Evolutionary conservation across 1,140 invertebrate genomes (phyloP).

Genomic region (Megalopta genalis): DNA sequence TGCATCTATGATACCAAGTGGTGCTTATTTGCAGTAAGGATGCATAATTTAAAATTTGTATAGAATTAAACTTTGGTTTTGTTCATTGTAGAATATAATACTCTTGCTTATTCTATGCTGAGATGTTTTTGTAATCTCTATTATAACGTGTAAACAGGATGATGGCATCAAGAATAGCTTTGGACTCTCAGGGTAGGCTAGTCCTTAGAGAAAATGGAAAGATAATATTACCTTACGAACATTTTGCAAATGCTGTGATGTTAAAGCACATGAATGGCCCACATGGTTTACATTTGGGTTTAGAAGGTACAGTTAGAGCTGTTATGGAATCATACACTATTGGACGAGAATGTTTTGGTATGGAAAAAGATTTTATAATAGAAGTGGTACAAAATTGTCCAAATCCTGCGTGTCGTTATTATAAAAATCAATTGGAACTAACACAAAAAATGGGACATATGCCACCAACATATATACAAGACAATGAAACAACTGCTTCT

Average conservation of each 20-base stretch:
- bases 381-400: slow-evolving; percentile 93
- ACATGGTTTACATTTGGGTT: slow-evolving; percentile 89
- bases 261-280: slow-evolving; percentile 93
- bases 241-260: slow-evolving; percentile 94
- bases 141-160: slow-evolving; percentile 82
- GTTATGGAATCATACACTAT: slow-evolving; percentile 93
- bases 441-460: slow-evolving; percentile 81
- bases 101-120: not conserved
- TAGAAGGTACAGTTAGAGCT: slow-evolving; percentile 89
- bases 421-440: slow-evolving; percentile 90
- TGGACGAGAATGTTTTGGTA: slow-evolving; percentile 91
- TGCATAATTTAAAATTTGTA: not conserved
- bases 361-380: slow-evolving; percentile 93
- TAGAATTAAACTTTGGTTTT: not conserved
- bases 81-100: not conserved
- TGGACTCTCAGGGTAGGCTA: slow-evolving; percentile 90
- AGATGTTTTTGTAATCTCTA: slow-evolving; percentile 3
- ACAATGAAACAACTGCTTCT: slow-evolving; percentile 75
- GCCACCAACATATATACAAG: slow-evolving; percentile 75
- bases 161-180: slow-evolving; percentile 89
- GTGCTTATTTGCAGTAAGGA: slow-evolving; percentile 90
- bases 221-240: slow-evolving; percentile 92
- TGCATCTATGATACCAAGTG: slow-evolving; percentile 90
- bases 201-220: slow-evolving; percentile 92
- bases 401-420: slow-evolving; percentile 91